These are phyloP conservation scores for Eremobia ochroleuca DNA, from an alignment of 2,888 invertebrate species.

Conservation along the genomic window DNA sequence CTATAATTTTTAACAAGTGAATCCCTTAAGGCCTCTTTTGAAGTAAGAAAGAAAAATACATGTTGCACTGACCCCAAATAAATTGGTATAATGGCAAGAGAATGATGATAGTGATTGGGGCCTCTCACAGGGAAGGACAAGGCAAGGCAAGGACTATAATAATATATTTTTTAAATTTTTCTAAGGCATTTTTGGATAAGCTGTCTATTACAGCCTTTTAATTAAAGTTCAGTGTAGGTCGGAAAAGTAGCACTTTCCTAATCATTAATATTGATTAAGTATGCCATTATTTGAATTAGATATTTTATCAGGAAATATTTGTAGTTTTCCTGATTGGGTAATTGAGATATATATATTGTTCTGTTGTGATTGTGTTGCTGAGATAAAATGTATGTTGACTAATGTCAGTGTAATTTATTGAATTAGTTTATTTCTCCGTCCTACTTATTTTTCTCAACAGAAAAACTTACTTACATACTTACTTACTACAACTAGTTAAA, in stretches of 20 bases:
- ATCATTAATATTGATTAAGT: conserved; percentile 37
- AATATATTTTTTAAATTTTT: no score
- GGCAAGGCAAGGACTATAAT: no score
- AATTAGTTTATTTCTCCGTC: neutral
- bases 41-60: neutral
- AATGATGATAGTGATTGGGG: neutral
- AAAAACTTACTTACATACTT: no score
- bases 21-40: neutral
- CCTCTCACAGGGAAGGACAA: no score
- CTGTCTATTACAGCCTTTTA: neutral
- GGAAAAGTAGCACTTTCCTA: neutral
- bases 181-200: neutral
- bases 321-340: conserved; percentile 30
- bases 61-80: neutral
- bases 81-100: no score
- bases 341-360: neutral
- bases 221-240: neutral
- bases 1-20: neutral
- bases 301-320: conserved; percentile 44
- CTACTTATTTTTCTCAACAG: neutral
- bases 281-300: conserved; percentile 38
- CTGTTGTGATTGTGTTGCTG: conserved; percentile 20
- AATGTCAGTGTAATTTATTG: neutral
- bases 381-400: conserved; percentile 31
- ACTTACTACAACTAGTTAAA: no score